Conservation (phyloP, 2,888 invertebrate genomes). For the Trypoxylon attenuatum region DNA sequence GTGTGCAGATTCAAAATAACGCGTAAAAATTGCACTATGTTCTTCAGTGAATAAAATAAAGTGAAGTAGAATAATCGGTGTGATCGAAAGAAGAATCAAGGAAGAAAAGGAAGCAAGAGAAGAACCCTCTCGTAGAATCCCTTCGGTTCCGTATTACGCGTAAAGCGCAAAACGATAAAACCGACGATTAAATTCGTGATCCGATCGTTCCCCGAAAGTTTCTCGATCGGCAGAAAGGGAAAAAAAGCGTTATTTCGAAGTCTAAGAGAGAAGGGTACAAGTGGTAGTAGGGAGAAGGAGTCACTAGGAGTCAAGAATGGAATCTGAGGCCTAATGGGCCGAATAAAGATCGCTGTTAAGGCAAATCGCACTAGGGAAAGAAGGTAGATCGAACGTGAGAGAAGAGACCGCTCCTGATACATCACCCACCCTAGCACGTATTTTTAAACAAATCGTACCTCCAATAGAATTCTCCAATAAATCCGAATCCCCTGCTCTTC, state of each 20-base stretch:
- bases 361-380: conserved; percentile 5
- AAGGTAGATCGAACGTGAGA: neutral
- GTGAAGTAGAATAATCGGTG: too few relatives aligned
- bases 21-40: too few relatives aligned
- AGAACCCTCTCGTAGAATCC: neutral
- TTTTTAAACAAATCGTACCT: neutral
- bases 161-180: conserved; percentile 1
- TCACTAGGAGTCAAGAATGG: conserved; percentile 17
- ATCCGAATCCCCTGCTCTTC: too few relatives aligned
- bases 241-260: conserved; percentile 8
- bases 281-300: neutral
- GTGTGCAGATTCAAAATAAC: too few relatives aligned
- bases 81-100: too few relatives aligned
- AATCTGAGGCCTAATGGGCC: conserved; percentile 15
- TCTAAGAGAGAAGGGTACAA: conserved; percentile 3
- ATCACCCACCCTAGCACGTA: neutral
- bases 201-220: conserved; percentile 1
- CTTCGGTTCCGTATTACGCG: neutral
- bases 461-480: too few relatives aligned
- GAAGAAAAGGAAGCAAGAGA: too few relatives aligned
- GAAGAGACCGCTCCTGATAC: neutral
- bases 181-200: conserved; percentile 13
- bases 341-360: conserved; percentile 19
- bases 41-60: too few relatives aligned
- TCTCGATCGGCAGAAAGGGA: neutral